These are phyloP conservation scores for Taphrorychus bicolor DNA, from an alignment of 2,888 invertebrate genomes.

Conservation along the genomic window DNA sequence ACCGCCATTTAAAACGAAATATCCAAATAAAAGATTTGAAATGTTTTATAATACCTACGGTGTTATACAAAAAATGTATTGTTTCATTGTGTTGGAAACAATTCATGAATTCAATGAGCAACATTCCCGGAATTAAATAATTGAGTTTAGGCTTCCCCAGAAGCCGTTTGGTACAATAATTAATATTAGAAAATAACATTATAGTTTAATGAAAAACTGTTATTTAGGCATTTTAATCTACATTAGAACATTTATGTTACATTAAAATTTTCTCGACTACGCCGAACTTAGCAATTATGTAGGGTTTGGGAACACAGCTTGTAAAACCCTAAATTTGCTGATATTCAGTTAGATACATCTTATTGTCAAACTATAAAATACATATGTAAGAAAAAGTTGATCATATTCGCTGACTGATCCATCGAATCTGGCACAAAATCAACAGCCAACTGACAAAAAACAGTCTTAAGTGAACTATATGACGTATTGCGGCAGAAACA, in stretches of 20 bases:
- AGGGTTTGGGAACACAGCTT: conserved; percentile 28
- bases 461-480: conserved; percentile 5
- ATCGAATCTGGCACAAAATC: not conserved
- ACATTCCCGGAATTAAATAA: too few species aligned
- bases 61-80: not conserved
- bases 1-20: not conserved
- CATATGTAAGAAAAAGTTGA: conserved; percentile 16
- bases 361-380: conserved; percentile 38
- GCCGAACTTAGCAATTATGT: not conserved
- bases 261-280: not conserved
- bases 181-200: too few species aligned
- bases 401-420: conserved; percentile 1
- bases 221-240: not conserved
- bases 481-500: not conserved
- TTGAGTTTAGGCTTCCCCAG: too few species aligned
- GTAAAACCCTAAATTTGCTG: not conserved
- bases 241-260: not conserved
- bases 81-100: too few species aligned
- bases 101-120: too few species aligned
- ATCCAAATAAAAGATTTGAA: not conserved
- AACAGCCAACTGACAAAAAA: conserved; percentile 28
- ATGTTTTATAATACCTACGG: not conserved
- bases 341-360: conserved; percentile 16
- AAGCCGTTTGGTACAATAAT: too few species aligned
- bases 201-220: too few species aligned